Evolutionary conservation across 2,888 invertebrate genomes (phyloP), one percentile per base, ranked within the genome.

Genomic region (Frankliniella fusca): DNA sequence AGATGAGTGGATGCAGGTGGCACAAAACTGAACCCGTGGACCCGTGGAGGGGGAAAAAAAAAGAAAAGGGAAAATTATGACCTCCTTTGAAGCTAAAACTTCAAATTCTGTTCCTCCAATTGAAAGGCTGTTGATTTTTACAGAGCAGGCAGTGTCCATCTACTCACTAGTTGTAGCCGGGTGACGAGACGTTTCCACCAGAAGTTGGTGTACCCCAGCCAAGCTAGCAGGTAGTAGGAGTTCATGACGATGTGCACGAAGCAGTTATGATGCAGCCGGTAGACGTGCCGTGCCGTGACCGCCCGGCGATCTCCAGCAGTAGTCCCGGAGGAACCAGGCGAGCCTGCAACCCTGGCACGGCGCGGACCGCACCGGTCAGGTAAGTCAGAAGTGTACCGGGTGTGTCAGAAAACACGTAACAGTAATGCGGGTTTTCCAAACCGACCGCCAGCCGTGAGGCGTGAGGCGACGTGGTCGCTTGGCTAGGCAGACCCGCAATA

Each of bases 201-300:
- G 49, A 87, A 84, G 82, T 85, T 86, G 81, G 85, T 83, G 15
- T 86, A 86, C 11, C 87, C 87, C 82, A 86, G 84, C 11, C 86
- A 86, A 18, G 87, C 84, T 82, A 87, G 81, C 84, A 86, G 83
- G 85, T 87, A 87, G 83, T 87, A 87, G 28, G 85, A 83, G 83
- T 87, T 87, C 87, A 87, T 87, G 83, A 86, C 84, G 80, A 87
- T 86, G 83, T 87, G 87, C 9, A 87, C 87, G 82, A 87, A 86
- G 48, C 86, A 86, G 84, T 87, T 87, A n/a, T n/a, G 82, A 87
- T 85, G 80, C 86, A 84, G 83, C 95, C 87, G 80, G 86, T 86
- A 83, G 87, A 86, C 12, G 86, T 85, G 3, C 86, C 12, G 86
- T 85, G 3, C 86, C 86, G 82, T 87, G 87, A 15, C 87, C 87